Percentiles rank a stretch among this genome's conserved stretches.
These are phyloP conservation scores for Agapornis canus DNA, from an alignment of 2,797 vertebrate species.

Conservation along the genomic window DNA sequence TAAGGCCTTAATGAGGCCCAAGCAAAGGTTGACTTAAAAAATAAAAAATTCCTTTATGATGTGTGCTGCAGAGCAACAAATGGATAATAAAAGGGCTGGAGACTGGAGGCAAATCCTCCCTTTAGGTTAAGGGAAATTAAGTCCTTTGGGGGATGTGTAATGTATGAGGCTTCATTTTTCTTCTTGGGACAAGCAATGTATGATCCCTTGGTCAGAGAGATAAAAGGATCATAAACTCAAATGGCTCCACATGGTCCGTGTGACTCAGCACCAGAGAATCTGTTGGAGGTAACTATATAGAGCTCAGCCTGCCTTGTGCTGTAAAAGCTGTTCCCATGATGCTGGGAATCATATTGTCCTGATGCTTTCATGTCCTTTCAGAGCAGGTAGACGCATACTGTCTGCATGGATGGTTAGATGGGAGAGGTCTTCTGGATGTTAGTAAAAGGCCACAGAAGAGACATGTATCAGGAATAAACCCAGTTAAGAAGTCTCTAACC, in stretches of 20 bases:
- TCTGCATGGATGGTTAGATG: not conserved
- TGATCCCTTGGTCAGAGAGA: constrained; percentile 18
- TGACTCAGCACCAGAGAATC: constrained; percentile 18
- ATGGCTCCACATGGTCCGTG: not conserved
- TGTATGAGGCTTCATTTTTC: constrained; percentile 24
- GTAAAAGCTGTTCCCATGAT: not conserved
- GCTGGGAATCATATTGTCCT: not conserved
- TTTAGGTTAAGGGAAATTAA: constrained; percentile 41
- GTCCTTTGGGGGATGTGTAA: constrained; percentile 23
- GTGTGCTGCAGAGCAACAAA: constrained; percentile 31
- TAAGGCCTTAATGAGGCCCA: not conserved
- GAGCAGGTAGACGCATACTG: not conserved
- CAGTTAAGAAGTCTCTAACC: accelerated
- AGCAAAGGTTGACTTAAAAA: constrained; percentile 44
- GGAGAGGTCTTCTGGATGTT: not conserved
- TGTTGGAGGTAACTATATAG: not conserved
- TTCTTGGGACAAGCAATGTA: not conserved
- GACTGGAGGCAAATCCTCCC: constrained; percentile 42
- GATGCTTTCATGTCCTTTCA: not conserved
- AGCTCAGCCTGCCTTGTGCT: not conserved
- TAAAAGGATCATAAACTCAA: constrained; percentile 24
- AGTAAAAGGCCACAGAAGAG: not conserved
- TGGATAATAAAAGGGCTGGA: constrained; percentile 21
- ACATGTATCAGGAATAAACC: not conserved
- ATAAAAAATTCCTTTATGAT: constrained; percentile 35